These are phyloP conservation scores for Cerastoderma edule DNA, from an alignment of 2,888 invertebrate species.

Conservation along the genomic window DNA sequence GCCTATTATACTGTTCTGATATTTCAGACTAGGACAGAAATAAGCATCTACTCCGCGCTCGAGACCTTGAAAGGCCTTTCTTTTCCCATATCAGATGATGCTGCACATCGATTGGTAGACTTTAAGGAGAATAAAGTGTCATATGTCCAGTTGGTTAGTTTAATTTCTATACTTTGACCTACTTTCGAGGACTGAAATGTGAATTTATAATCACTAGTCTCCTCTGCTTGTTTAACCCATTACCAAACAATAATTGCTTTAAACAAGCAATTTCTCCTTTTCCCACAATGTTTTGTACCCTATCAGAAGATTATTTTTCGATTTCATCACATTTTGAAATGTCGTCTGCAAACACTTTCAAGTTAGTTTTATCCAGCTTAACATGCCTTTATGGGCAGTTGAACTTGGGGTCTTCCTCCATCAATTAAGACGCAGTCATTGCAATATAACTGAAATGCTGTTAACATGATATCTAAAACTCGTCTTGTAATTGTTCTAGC, in stretches of 20 bases:
- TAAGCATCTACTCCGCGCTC: slow-evolving; percentile 86
- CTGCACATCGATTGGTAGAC: slow-evolving; percentile 90
- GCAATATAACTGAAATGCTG: too few relatives aligned
- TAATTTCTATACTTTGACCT: background rate
- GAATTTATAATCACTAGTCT: background rate
- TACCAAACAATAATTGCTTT: background rate
- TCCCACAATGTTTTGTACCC: slow-evolving; percentile 1
- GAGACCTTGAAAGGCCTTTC: slow-evolving; percentile 95
- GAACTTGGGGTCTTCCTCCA: too few relatives aligned
- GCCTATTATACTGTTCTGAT: too few relatives aligned
- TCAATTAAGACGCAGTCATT: too few relatives aligned
- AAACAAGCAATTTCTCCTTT: slow-evolving; percentile 14
- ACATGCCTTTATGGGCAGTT: too few relatives aligned
- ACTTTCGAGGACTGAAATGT: background rate
- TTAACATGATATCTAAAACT: too few relatives aligned
- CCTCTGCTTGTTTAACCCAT: background rate
- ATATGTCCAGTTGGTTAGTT: slow-evolving; percentile 93
- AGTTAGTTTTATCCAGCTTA: too few relatives aligned
- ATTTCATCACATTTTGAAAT: too few relatives aligned
- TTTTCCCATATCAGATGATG: slow-evolving; percentile 93
- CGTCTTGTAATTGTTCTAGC: too few relatives aligned
- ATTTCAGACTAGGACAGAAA: slow-evolving; percentile 82
- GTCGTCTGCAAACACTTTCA: too few relatives aligned
- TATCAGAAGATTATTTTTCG: too few relatives aligned
- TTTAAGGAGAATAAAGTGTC: slow-evolving; percentile 90